These are phyloP conservation scores for Epistrophe eligans DNA, from an alignment of 2,888 invertebrate genomes.

Conservation along the genomic window DNA sequence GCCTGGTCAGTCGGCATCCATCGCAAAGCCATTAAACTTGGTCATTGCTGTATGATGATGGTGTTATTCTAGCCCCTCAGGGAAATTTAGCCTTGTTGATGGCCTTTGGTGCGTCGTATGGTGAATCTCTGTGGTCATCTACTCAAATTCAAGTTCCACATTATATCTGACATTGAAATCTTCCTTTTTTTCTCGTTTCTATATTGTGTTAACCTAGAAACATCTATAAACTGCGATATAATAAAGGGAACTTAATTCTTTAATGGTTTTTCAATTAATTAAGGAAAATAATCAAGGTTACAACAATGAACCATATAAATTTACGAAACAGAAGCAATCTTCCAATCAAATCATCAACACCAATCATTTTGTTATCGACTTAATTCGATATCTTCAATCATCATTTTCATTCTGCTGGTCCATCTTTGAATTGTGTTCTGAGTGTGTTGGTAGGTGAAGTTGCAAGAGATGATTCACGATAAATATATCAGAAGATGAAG, in stretches of 20 bases:
- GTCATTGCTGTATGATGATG: background rate
- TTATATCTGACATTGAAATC: conserved; percentile 20
- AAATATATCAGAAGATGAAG: background rate
- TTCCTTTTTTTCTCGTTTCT: background rate
- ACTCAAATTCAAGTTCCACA: conserved; percentile 7
- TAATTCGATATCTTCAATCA: conserved; percentile 31
- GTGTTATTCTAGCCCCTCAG: conserved; percentile 5
- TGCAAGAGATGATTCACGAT: conserved; percentile 6
- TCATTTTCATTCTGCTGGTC: background rate
- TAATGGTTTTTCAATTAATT: conserved; percentile 20
- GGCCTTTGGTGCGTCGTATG: conserved; percentile 14
- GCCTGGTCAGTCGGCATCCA: background rate
- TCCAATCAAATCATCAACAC: conserved; percentile 26
- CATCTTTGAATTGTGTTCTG: conserved; percentile 3
- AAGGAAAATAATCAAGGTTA: conserved; percentile 23
- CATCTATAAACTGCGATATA: background rate
- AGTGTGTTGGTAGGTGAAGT: background rate
- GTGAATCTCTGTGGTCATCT: conserved; percentile 15
- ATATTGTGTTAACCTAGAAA: background rate
- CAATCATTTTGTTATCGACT: conserved; percentile 25
- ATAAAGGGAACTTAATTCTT: background rate
- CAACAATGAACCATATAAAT: background rate
- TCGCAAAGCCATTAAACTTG: conserved; percentile 20
- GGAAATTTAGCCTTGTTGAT: conserved; percentile 19
- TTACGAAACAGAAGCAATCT: conserved; percentile 5